Evolutionary conservation across 64 coral and sea anemone species (phyloP).

Genomic region (Stylophora pistillata): DNA sequence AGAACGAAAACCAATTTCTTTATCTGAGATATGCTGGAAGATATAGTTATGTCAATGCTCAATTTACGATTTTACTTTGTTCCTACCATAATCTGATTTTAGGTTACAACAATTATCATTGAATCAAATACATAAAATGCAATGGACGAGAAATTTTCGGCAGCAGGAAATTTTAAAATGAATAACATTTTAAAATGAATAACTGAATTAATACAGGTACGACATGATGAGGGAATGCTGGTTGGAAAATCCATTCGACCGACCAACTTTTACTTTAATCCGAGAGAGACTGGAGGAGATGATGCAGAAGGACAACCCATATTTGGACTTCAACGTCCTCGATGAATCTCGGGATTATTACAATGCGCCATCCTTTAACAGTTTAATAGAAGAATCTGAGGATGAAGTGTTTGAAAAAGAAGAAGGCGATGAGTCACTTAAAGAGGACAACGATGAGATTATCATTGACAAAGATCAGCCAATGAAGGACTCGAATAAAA

Average conservation of each 20-base stretch:
- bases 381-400: slow-evolving; percentile 39
- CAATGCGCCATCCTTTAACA: slow-evolving; percentile 87
- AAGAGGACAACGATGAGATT: background rate
- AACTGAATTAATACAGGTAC: slow-evolving; percentile 43
- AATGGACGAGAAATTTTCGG: too few species aligned
- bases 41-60: too few species aligned
- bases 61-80: too few species aligned
- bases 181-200: background rate
- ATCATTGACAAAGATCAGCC: background rate
- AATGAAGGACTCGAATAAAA: background rate
- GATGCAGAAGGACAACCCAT: slow-evolving; percentile 88
- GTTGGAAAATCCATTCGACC: slow-evolving; percentile 53
- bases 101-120: too few species aligned
- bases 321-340: slow-evolving; percentile 68
- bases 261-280: slow-evolving; percentile 64
- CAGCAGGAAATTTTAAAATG: background rate
- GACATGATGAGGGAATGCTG: slow-evolving; percentile 78
- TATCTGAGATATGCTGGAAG: too few species aligned
- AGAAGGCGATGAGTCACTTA: background rate
- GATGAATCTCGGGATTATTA: slow-evolving; percentile 85
- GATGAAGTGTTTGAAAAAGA: slow-evolving; percentile 24
- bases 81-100: too few species aligned
- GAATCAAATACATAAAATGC: too few species aligned
- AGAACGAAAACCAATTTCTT: too few species aligned
- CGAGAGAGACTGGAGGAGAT: slow-evolving; percentile 68